Conservation (phyloP, 2,797 vertebrate genomes). For the Oreochromis grahami region DNA sequence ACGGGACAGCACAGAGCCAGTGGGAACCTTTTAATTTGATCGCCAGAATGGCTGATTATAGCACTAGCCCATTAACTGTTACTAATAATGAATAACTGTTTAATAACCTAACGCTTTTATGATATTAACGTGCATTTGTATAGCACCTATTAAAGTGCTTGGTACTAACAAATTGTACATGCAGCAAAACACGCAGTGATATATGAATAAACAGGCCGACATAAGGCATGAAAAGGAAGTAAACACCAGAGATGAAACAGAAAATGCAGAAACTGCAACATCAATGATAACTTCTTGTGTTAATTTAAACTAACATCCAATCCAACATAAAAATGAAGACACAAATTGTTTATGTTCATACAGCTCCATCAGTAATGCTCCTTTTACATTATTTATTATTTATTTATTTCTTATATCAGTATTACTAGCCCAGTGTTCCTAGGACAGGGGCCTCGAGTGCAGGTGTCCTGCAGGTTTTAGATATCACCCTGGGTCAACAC, state of each 20-base stretch:
- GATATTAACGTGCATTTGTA: neutral
- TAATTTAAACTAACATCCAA: neutral
- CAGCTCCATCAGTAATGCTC: neutral
- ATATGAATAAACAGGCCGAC: neutral
- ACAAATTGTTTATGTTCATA: neutral
- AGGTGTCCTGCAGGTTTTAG: no score
- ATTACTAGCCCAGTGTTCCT: no score
- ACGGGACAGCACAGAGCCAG: neutral
- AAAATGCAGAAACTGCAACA: neutral
- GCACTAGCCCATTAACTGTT: no score
- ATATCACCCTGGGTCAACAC: no score
- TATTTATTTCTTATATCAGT: neutral
- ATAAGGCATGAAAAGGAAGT: accelerated
- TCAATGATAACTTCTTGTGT: neutral
- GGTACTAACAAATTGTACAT: neutral
- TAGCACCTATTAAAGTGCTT: neutral
- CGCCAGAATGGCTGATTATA: neutral
- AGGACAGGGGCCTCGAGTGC: no score
- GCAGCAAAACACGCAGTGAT: no score
- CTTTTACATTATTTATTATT: neutral
- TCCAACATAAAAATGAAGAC: neutral
- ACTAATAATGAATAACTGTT: neutral
- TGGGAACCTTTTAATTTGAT: no score
- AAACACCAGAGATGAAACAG: neutral
- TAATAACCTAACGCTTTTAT: neutral